Percentiles rank a stretch among this genome's conserved stretches.
Evolutionary conservation across 2,888 invertebrate species (phyloP).

Genomic region (Chrysolina oricalcia): DNA sequence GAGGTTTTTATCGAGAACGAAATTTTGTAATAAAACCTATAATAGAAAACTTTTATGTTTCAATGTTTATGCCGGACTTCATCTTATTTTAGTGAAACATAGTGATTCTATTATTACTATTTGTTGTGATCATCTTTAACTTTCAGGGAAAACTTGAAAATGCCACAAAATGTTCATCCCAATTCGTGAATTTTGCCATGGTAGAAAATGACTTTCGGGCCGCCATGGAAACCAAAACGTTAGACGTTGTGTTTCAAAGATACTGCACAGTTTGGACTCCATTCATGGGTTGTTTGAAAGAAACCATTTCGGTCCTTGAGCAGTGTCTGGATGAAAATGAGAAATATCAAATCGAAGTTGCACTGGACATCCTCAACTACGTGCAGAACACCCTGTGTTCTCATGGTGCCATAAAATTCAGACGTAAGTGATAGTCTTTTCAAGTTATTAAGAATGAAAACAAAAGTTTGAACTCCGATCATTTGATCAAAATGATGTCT

Average conservation of each 20-base stretch:
- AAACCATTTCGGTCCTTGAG: background rate
- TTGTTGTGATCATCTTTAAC: background rate
- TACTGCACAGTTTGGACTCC: background rate
- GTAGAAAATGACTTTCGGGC: slow-evolving; percentile 4
- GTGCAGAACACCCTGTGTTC: slow-evolving; percentile 8
- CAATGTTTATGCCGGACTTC: too few relatives aligned
- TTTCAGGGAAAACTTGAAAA: background rate
- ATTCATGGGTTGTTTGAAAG: slow-evolving; percentile 4
- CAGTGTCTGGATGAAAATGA: slow-evolving; percentile 10
- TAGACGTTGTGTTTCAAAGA: slow-evolving; percentile 8
- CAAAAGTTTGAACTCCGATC: too few relatives aligned
- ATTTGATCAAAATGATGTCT: too few relatives aligned
- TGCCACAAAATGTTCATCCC: background rate
- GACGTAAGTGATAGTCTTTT: background rate
- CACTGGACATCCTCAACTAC: background rate
- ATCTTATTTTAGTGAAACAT: too few relatives aligned
- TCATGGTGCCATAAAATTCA: background rate
- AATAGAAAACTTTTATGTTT: too few relatives aligned
- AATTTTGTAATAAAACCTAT: too few relatives aligned
- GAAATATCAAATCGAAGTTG: slow-evolving; percentile 4
- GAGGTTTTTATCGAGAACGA: too few relatives aligned
- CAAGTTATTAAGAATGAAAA: too few relatives aligned
- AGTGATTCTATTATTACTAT: too few relatives aligned
- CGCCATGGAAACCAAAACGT: slow-evolving; percentile 1
- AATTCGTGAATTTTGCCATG: background rate